Conservation (phyloP, 2,888 invertebrate species). For the Pristionchus exspectatus region DNA sequence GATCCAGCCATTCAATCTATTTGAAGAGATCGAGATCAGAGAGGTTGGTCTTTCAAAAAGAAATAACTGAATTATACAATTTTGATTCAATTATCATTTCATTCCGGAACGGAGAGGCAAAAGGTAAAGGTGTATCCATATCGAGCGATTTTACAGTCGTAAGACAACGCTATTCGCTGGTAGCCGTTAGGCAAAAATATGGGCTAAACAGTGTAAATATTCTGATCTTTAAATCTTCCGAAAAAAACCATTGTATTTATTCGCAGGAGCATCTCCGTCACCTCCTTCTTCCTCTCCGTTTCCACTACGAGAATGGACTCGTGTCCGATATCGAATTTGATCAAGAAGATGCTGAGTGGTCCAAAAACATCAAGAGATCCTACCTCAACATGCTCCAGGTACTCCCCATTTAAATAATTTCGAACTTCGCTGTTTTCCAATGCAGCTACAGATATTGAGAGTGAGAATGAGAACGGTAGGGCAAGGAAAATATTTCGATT, state of each 20-base stretch:
- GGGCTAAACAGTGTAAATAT: not conserved
- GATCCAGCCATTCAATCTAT: slow-evolving; percentile 51
- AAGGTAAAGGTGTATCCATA: no score
- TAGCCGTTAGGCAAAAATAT: no score
- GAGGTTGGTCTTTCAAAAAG: no score
- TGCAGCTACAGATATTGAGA: not conserved
- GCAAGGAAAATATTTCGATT: not conserved
- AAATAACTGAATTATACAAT: no score
- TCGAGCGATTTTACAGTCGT: no score
- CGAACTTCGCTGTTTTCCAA: not conserved
- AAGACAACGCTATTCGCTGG: no score
- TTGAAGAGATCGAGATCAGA: slow-evolving; percentile 43
- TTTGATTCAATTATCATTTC: no score
- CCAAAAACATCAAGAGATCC: slow-evolving; percentile 74
- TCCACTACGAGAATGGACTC: slow-evolving; percentile 61
- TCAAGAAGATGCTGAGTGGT: slow-evolving; percentile 69
- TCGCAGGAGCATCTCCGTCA: slow-evolving; percentile 28
- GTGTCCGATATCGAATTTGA: slow-evolving; percentile 70
- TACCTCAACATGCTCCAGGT: slow-evolving; percentile 74
- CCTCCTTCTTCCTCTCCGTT: slow-evolving; percentile 54
- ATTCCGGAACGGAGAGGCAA: no score
- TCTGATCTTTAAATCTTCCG: not conserved
- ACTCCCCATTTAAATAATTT: not conserved
- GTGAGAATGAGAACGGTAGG: not conserved
- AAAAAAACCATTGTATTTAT: not conserved